Evolutionary conservation across 92 coral and sea anemone genomes (phyloP), one percentile per base, ranked within the genome.

Genomic region (Porites divaricata): DNA sequence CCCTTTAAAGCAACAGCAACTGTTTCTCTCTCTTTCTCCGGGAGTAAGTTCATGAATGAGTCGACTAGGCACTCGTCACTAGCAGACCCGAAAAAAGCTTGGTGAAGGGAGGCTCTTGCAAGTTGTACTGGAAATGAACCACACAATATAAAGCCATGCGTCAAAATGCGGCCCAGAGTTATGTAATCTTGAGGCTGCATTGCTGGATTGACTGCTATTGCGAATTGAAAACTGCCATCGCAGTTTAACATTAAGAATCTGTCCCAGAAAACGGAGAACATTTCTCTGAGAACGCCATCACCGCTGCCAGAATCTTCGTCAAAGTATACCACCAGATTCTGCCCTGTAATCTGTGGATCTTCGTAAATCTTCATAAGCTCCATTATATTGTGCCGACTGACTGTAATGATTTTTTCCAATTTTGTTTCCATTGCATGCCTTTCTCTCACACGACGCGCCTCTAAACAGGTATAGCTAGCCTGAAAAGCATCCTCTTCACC

Each of bases 201-300:
- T 12, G 77, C 81, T 61, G 88, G 84, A 59, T 67, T 28, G 53
- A 88, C 83, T 70, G 77, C 24, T 57, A 88, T 61, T 7, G 69
- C 59, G 59, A 56, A 83, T 41, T 67, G 81, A 58, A 64, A 58
- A 23, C 83, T 16, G 15, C 91, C 91, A 45, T 88, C 91, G 20
- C 77, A 65, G 74, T 54, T 61, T 12, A 24, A 61, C 58, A 52
- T 57, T 50, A 81, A 68, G 48, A 86, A 86, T 19, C 63, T 51
- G 72, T 86, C 90, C 90, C 90, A 86, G 35, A 86, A 86, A 28
- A 54, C 57, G 6, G 90, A 81, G 80, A 26, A 86, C 66, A 86
- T 70, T 74, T 86, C 90, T 59, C 90, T 63, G 23, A 68, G 14
- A 12, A 86, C 86, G 19, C 90, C 90, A 5, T 72, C 86, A n/a